Evolutionary conservation across 2,113 vertebrate genomes (phyloP).

Genomic region (Diphyllodes magnificus): DNA sequence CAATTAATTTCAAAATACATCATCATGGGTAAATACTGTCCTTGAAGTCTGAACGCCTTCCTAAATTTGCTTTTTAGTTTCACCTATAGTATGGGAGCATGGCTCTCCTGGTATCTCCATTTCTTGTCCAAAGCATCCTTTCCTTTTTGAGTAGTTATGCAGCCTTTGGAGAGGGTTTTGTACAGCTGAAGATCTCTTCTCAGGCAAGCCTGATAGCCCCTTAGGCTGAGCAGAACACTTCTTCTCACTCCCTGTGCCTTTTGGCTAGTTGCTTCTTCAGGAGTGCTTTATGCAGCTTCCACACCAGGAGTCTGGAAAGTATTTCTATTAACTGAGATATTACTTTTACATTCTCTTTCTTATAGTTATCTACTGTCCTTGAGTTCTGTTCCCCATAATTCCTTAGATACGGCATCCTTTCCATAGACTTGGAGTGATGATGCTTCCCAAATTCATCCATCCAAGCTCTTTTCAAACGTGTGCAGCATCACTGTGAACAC

Average conservation of each 20-base stretch:
- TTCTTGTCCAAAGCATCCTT: neutral
- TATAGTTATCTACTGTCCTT: neutral
- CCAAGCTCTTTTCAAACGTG: neutral
- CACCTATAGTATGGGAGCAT: neutral
- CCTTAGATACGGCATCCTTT: neutral
- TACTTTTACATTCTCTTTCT: neutral
- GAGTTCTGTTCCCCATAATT: neutral
- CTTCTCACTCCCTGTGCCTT: neutral
- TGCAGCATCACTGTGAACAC: neutral
- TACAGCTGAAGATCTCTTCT: neutral
- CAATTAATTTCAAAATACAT: neutral
- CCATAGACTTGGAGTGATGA: neutral
- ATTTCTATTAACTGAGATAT: neutral
- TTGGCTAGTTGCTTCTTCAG: neutral
- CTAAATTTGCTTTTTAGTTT: neutral
- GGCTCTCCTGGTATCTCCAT: neutral
- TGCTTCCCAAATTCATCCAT: neutral
- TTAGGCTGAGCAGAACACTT: neutral
- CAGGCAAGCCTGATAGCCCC: neutral
- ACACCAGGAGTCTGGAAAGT: neutral
- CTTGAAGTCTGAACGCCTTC: neutral
- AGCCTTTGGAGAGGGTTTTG: neutral
- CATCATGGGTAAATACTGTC: neutral
- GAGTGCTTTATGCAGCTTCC: neutral
- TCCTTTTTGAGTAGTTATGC: neutral